Base-by-base conservation (phyloP, 2,888 invertebrate genomes). In the Xanthostigma xanthostigma region DNA sequence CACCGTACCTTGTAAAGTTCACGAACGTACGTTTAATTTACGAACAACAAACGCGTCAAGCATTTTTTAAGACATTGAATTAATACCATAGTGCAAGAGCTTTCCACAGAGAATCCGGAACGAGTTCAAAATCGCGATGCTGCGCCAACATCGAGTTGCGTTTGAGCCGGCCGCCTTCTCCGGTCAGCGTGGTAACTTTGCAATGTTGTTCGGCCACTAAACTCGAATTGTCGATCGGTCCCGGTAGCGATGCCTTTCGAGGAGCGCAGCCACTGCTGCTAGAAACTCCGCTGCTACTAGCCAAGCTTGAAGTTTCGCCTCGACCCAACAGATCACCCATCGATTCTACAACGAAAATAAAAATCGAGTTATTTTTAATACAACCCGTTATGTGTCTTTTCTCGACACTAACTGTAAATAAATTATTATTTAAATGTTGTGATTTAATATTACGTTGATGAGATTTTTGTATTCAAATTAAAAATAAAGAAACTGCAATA, bases 21-120 rank as follows among this genome's bases (percentile, higher is more conserved):
- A 42, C 9, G 33, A 17, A 17, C 4, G 17, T 17, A 17, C 17
- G 17, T 17, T 17, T 17, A n/a, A 42, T 9, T 42, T 10, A 13
- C 11, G 8, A 39, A 39, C 8, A 39, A 39, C 10, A 39, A 8
- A 4, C 17, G 17, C 39, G 8, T 12, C 10, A 39, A 8, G 11
- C 39, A 39, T 39, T 14, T n/a, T 39, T 11, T 27, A 27, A 39
- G 10, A 13, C 11, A 39, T 14, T 39, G 9, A 39, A 39, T 39
- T 39, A 12, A 68, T 88, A 87, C 92, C 92, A 92, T 54, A 81
- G 76, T 52, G 83, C 81, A 11, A 93, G 66, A 1, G 90, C 90
- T 53, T 86, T 79, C 92, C 92, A 93, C 55, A 92, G 69, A 41
- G 85, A 80, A 60, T 89, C 89, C 2, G 91, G 90, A 45, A 92